Percentiles rank a stretch among this genome's conserved stretches.
Conservation (phyloP, 2,888 invertebrate species). For the Protodeltote pygarga region DNA sequence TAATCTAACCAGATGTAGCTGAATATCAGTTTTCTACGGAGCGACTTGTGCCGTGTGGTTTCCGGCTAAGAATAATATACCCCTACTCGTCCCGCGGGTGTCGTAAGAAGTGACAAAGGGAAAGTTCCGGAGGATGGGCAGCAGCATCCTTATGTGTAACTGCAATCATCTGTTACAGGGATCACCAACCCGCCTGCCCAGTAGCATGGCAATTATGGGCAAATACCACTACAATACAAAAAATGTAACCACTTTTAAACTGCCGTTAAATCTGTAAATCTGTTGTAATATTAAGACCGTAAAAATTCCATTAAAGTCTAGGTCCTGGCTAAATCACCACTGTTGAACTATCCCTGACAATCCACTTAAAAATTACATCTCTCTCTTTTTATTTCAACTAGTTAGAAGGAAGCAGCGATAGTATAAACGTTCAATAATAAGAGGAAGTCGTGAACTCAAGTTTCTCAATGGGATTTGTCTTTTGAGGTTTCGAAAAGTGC, state of each 20-base stretch:
- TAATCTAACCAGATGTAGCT: too few species aligned
- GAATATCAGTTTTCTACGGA: too few species aligned
- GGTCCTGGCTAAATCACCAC: slow-evolving; percentile 7
- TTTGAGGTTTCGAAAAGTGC: slow-evolving; percentile 42
- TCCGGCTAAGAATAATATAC: too few species aligned
- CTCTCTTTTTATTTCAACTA: slow-evolving; percentile 3
- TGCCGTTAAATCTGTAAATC: not conserved
- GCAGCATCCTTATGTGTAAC: too few species aligned
- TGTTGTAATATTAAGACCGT: slow-evolving; percentile 9
- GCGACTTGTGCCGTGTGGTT: too few species aligned
- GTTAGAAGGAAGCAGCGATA: slow-evolving; percentile 18
- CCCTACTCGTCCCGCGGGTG: too few species aligned
- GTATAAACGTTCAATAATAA: slow-evolving; percentile 34
- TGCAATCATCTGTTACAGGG: too few species aligned
- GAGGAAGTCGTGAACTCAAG: slow-evolving; percentile 33
- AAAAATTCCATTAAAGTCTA: slow-evolving; percentile 13
- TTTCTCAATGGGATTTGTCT: slow-evolving; percentile 50
- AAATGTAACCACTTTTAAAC: not conserved
- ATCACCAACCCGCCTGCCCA: too few species aligned
- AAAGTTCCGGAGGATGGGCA: too few species aligned
- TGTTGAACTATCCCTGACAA: slow-evolving; percentile 26
- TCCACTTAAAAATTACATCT: slow-evolving; percentile 16
- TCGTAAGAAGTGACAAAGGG: too few species aligned
- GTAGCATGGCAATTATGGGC: too few species aligned
- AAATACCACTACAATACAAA: not conserved